Evolutionary conservation across 30 jellyfish, hydroid and myxozoan genomes (phyloP).

Genomic region (Aurelia aurita complex sp. Pacific): DNA sequence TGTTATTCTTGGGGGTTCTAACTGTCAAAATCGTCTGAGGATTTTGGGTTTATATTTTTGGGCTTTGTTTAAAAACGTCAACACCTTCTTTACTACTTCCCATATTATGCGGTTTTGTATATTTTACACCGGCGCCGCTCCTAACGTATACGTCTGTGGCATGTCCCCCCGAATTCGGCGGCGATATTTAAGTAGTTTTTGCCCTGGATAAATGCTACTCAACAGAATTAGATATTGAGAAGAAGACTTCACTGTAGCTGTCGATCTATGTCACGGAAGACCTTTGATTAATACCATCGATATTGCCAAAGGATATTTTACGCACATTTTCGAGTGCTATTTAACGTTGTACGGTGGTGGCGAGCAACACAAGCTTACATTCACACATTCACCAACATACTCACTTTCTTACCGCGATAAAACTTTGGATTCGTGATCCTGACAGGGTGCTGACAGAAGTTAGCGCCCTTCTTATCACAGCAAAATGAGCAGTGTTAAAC

Average conservation of each 20-base stretch:
- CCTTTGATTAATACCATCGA: constrained; percentile 30
- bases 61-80: constrained; percentile 59
- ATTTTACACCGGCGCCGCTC: constrained; percentile 59
- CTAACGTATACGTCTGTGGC: constrained; percentile 4
- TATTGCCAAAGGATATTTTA: constrained; percentile 20
- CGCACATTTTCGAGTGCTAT: constrained; percentile 11
- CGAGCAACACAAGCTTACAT: constrained; percentile 3
- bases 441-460: constrained; percentile 87
- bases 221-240: constrained; percentile 50
- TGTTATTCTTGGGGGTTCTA: constrained; percentile 49
- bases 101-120: constrained; percentile 46
- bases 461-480: constrained; percentile 56
- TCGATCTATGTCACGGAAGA: constrained; percentile 64
- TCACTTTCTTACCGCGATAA: constrained; percentile 41
- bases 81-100: constrained; percentile 78
- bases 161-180: constrained; percentile 68
- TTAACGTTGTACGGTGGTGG: constrained; percentile 4
- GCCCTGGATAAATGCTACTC: constrained; percentile 51
- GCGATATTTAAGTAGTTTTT: constrained; percentile 64
- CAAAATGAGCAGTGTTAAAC: constrained; percentile 43
- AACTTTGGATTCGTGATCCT: constrained; percentile 57
- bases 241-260: constrained; percentile 41
- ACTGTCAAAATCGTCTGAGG: constrained; percentile 70
- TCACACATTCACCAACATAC: constrained; percentile 34
- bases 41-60: constrained; percentile 28